phyloP scores from a whole-genome alignment of 2,113 vertebrate species.

The Tricholaema leucomelas region DNA sequence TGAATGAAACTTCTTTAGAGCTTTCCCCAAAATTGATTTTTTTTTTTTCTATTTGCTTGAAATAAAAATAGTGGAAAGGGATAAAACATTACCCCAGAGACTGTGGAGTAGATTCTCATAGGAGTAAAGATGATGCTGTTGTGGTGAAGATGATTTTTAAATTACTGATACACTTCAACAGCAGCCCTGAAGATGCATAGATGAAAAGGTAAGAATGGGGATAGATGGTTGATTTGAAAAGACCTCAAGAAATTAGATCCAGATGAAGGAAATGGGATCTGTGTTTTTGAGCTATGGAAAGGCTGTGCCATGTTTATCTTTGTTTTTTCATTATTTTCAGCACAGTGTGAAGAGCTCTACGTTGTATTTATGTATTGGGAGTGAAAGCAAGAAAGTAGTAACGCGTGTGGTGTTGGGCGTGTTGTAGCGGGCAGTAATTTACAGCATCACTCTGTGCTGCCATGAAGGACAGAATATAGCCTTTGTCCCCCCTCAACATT shows the following conservation, averaged over 20 bases:
- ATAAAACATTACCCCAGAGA: not conserved
- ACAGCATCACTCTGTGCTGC: not conserved
- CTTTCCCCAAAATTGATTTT: not conserved
- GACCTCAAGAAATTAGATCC: not conserved
- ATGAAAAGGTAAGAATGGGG: not conserved
- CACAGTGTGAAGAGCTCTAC: not conserved
- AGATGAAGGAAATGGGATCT: not conserved
- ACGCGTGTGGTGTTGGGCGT: not conserved
- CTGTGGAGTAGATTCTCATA: not conserved
- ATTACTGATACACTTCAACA: not conserved
- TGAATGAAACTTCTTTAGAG: not conserved
- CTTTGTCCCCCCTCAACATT: not conserved
- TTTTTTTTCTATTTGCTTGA: not conserved
- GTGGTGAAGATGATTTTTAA: not conserved
- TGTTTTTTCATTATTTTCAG: not conserved
- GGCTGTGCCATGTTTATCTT: not conserved
- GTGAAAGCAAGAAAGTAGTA: not conserved
- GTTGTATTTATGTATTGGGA: not conserved
- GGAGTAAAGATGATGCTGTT: not conserved
- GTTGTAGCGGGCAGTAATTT: slow-evolving; percentile 13
- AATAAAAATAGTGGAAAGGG: not conserved
- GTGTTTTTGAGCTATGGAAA: not conserved
- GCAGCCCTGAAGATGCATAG: not conserved
- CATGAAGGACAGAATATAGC: slow-evolving; percentile 35
- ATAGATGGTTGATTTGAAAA: not conserved